Evolutionary conservation across 1,140 invertebrate species (phyloP).

Genomic region (Heliconius melpomene): DNA sequence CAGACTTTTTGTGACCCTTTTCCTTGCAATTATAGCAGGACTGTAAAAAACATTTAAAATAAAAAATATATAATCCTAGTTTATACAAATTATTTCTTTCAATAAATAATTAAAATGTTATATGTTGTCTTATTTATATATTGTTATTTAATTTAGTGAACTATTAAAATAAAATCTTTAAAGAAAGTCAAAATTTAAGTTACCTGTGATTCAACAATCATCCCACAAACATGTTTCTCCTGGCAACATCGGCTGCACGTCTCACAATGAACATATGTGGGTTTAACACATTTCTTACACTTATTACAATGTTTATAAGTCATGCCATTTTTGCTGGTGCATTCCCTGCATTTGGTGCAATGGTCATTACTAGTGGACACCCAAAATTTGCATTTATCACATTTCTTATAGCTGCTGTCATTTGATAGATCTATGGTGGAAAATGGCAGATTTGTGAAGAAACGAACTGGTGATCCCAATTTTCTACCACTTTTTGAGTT

Average conservation of each 20-base stretch:
- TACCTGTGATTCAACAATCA: conserved; percentile 75
- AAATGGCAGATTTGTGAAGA: conserved; percentile 90
- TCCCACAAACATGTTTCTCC: conserved; percentile 83
- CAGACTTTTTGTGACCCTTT: conserved; percentile 70
- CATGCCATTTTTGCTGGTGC: conserved; percentile 91
- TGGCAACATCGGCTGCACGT: conserved; percentile 86
- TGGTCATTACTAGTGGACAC: conserved; percentile 88
- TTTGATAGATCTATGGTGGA: conserved; percentile 82
- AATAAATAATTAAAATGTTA: conserved; percentile 17
- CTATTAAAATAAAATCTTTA: background rate
- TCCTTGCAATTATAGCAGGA: conserved; percentile 74
- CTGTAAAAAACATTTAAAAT: conserved; percentile 55
- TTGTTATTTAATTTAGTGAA: too few relatives aligned
- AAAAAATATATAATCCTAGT: background rate
- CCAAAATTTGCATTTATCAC: conserved; percentile 86
- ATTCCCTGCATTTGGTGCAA: conserved; percentile 87
- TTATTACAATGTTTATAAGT: conserved; percentile 88
- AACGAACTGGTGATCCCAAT: conserved; percentile 88
- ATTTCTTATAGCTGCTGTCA: conserved; percentile 88
- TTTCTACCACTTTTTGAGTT: conserved; percentile 79
- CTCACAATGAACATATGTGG: conserved; percentile 90
- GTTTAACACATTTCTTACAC: conserved; percentile 92
- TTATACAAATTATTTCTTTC: conserved; percentile 1
- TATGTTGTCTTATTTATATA: background rate
- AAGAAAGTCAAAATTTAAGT: background rate